These are phyloP conservation scores for Mantis religiosa DNA, from an alignment of 2,888 invertebrate genomes.

Conservation along the genomic window DNA sequence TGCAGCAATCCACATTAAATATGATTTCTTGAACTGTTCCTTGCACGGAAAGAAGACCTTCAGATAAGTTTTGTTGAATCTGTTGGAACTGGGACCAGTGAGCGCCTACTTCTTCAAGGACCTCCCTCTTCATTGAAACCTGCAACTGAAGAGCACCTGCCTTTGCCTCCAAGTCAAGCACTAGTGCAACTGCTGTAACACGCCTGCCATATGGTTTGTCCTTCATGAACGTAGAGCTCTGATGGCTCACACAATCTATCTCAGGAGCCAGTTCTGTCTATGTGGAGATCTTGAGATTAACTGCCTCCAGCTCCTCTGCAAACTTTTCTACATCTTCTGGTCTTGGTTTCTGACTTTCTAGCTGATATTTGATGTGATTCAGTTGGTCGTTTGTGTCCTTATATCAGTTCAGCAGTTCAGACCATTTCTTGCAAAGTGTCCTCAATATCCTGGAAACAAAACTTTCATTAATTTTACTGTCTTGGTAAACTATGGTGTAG, in stretches of 20 bases:
- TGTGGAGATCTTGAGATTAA: slow-evolving; percentile 35
- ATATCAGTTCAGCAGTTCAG: slow-evolving; percentile 75
- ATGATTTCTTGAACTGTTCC: slow-evolving; percentile 55
- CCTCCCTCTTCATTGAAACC: slow-evolving; percentile 62
- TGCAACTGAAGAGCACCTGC: slow-evolving; percentile 63
- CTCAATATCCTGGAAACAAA: slow-evolving; percentile 53
- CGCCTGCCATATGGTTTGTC: slow-evolving; percentile 65
- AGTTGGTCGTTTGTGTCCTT: slow-evolving; percentile 74
- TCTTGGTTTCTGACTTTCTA: slow-evolving; percentile 68
- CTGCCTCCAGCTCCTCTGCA: slow-evolving; percentile 37
- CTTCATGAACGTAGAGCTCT: slow-evolving; percentile 61
- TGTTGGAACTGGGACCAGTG: slow-evolving; percentile 76
- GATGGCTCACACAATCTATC: slow-evolving; percentile 34
- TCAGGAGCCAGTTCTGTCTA: slow-evolving; percentile 34
- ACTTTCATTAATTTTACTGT: too few relatives aligned
- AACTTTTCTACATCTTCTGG: slow-evolving; percentile 63
- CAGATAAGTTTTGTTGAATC: slow-evolving; percentile 64
- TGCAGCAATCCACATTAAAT: slow-evolving; percentile 46
- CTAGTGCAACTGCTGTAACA: slow-evolving; percentile 58
- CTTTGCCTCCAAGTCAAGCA: slow-evolving; percentile 69
- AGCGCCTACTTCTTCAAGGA: slow-evolving; percentile 60
- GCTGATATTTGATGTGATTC: slow-evolving; percentile 73
- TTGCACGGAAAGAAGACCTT: slow-evolving; percentile 59
- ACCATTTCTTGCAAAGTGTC: slow-evolving; percentile 75
- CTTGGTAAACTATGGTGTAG: too few relatives aligned